Base-by-base conservation (phyloP, 2,888 invertebrate genomes). In the Sturmia bella region DNA sequence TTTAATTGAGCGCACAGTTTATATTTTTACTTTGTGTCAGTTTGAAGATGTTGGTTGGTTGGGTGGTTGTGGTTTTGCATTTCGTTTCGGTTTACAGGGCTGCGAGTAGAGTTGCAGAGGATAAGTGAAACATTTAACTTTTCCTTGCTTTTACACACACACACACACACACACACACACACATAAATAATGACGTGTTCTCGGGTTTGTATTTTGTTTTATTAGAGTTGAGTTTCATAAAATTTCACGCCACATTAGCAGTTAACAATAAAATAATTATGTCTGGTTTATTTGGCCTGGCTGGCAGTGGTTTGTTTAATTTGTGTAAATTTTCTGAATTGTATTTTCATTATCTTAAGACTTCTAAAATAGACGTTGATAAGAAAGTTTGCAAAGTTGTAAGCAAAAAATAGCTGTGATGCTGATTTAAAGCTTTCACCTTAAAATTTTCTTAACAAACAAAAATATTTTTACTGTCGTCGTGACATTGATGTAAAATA, bases 161-260 rank as follows among this genome's bases (percentile, higher is more conserved):
- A 6, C 3, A 6, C 6, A 27, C 27, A 27, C 27, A 27, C 6
- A 27, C 27, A 27, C 27, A 27, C 27, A 12, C 32, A 15, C 21
- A 15, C n/a, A 73, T 73, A 73, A 63, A 54, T 73, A 63, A 63
- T 73, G n/a, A 24, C 52, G 66, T 45, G 27, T 13, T 32, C 63
- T 56, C 48, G 45, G n/a, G 63, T 56, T 63, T 41, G 19, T 17
- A 32, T 41, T 72, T 50, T 72, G 66, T 61, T 73, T 73, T 69
- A 66, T 50, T 59, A 17, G 37, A 61, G 32, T 48, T 69, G 37
- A 68, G 82, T 54, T 73, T 78, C 85, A 85, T 86, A 86, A 86
- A 76, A 87, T 87, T 87, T 87, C 84, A 87, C 84, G 86, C 85
- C 85, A 84, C 87, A 87, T 87, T 87, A 86, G 85, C 86, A 85